phyloP scores from a whole-genome alignment of 2,888 invertebrate genomes.

The Campoletis raptor region DNA sequence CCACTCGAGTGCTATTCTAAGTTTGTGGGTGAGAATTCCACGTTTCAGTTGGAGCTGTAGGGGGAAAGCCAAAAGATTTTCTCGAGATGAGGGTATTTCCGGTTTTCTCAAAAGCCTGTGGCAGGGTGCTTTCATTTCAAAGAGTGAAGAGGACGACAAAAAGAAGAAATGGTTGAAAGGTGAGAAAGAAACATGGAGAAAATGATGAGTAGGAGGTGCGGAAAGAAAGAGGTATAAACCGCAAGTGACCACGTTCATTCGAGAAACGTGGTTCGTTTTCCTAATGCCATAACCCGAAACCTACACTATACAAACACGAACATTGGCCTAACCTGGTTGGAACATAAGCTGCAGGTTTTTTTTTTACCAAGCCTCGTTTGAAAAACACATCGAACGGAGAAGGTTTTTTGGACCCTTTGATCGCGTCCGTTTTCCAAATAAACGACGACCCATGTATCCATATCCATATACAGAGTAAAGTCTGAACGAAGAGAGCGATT shows the following conservation, averaged over 20 bases:
- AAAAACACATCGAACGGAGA: slow-evolving; percentile 54
- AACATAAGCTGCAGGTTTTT: slow-evolving; percentile 22
- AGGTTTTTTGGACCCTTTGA: slow-evolving; percentile 16
- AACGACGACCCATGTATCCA: slow-evolving; percentile 9
- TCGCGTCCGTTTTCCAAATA: slow-evolving; percentile 31
- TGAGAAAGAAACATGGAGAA: slow-evolving; percentile 59
- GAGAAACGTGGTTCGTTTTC: slow-evolving; percentile 60
- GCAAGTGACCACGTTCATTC: slow-evolving; percentile 58
- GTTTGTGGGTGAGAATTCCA: slow-evolving; percentile 42
- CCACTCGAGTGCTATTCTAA: slow-evolving; percentile 14
- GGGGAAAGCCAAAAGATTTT: slow-evolving; percentile 35
- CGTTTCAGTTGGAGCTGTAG: slow-evolving; percentile 17
- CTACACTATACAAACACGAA: slow-evolving; percentile 23
- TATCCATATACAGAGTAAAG: neutral
- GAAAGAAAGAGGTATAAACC: slow-evolving; percentile 43
- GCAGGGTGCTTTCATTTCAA: slow-evolving; percentile 40
- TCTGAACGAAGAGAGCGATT: neutral
- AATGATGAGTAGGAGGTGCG: slow-evolving; percentile 52
- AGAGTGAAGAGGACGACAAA: neutral
- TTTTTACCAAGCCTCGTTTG: slow-evolving; percentile 29
- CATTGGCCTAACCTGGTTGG: slow-evolving; percentile 23
- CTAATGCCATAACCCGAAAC: slow-evolving; percentile 45
- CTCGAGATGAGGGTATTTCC: slow-evolving; percentile 54
- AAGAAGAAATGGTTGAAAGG: neutral
- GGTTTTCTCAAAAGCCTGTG: slow-evolving; percentile 59